phyloP scores from a whole-genome alignment of 2,797 vertebrate species.

The Sciaenops ocellatus region DNA sequence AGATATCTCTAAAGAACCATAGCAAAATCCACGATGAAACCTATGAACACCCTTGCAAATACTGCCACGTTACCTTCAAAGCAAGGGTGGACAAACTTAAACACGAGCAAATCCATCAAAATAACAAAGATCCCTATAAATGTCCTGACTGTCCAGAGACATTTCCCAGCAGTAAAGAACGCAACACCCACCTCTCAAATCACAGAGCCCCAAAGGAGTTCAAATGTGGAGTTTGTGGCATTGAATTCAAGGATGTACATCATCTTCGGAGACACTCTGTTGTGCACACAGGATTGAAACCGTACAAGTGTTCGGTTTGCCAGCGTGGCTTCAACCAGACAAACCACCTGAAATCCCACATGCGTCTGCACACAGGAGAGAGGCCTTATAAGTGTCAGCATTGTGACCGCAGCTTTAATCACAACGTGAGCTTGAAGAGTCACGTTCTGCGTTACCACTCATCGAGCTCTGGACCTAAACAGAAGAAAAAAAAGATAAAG shows the following conservation, averaged over 20 bases:
- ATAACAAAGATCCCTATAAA: conserved; percentile 48
- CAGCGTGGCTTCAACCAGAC: conserved; percentile 69
- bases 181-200: conserved; percentile 50
- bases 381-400: conserved; percentile 68
- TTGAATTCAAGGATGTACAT: conserved; percentile 34
- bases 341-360: conserved; percentile 74
- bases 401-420: conserved; percentile 75
- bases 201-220: conserved; percentile 51
- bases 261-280: conserved; percentile 61
- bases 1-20: conserved; percentile 47
- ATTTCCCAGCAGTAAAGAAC: conserved; percentile 43
- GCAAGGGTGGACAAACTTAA: conserved; percentile 62
- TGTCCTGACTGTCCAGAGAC: conserved; percentile 66
- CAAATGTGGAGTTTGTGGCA: conserved; percentile 63
- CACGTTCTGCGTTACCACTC: conserved; percentile 67
- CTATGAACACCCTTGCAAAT: conserved; percentile 69
- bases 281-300: conserved; percentile 67
- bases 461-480: background rate
- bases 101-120: conserved; percentile 64
- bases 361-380: conserved; percentile 78
- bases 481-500: background rate
- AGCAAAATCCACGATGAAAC: conserved; percentile 57
- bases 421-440: conserved; percentile 77
- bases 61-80: conserved; percentile 63
- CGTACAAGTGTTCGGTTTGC: conserved; percentile 68